These are phyloP conservation scores for Holacanthella duospinosa DNA, from an alignment of 2,888 invertebrate species.

Conservation along the genomic window DNA sequence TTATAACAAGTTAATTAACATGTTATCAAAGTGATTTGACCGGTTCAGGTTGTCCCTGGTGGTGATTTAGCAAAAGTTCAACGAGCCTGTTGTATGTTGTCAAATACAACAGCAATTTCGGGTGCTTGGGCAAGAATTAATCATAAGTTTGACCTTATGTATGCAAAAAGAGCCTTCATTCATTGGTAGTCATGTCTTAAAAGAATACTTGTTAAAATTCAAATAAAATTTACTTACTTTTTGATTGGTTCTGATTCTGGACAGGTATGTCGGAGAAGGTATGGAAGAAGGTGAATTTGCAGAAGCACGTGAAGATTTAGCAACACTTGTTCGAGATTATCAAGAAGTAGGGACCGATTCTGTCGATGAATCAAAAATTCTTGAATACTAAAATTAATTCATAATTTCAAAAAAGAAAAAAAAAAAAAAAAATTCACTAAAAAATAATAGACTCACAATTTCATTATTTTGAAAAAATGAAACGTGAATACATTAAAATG, in stretches of 20 bases:
- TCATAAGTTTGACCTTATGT: conserved; percentile 94
- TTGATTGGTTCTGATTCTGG: background rate
- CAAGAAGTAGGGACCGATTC: conserved; percentile 4
- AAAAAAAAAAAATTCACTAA: no score
- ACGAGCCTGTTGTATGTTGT: conserved; percentile 70
- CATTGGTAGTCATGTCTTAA: conserved; percentile 12
- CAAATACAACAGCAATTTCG: conserved; percentile 88
- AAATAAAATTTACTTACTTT: background rate
- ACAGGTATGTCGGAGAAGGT: conserved; percentile 7
- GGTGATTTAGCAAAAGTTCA: conserved; percentile 55
- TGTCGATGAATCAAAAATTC: no score
- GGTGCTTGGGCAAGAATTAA: conserved; percentile 51
- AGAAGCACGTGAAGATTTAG: conserved; percentile 7
- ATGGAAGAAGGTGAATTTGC: conserved; percentile 8
- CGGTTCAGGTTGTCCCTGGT: conserved; percentile 27
- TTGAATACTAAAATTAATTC: background rate
- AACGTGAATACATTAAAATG: no score
- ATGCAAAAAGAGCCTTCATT: conserved; percentile 40
- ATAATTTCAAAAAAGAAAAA: no score
- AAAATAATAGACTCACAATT: no score
- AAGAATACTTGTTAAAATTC: background rate
- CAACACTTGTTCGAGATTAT: conserved; percentile 6
- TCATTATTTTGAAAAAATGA: no score
- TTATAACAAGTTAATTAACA: no score
- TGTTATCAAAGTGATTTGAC: no score